Percentiles rank a stretch among this genome's conserved stretches.
phyloP scores from a whole-genome alignment of 2,888 invertebrate species.

The Macrophya alboannulata region DNA sequence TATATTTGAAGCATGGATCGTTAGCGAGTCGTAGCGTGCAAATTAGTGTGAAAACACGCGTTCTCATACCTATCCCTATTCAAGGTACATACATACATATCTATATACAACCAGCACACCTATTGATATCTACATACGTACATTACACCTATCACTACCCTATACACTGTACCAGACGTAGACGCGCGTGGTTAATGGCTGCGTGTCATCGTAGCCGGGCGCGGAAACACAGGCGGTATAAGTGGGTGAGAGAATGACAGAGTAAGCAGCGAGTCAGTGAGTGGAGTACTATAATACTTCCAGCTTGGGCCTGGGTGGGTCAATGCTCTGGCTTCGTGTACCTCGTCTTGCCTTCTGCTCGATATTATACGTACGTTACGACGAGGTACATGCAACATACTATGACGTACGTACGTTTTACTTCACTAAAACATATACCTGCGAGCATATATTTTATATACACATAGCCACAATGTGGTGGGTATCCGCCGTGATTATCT shows the following conservation, averaged over 20 bases:
- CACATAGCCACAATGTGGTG: background rate
- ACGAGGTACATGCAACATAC: background rate
- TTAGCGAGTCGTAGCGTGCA: conserved; percentile 51
- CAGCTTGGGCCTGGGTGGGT: conserved; percentile 52
- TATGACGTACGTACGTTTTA: conserved; percentile 4
- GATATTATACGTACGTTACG: background rate
- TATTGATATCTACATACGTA: conserved; percentile 17
- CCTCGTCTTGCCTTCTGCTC: conserved; percentile 45
- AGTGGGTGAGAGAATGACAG: conserved; percentile 55
- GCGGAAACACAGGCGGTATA: conserved; percentile 48
- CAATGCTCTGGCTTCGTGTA: conserved; percentile 44
- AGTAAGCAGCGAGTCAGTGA: conserved; percentile 40
- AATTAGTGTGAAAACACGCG: conserved; percentile 54
- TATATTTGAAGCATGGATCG: conserved; percentile 45
- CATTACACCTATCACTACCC: background rate
- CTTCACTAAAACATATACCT: background rate
- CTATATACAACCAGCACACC: background rate
- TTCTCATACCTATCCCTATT: conserved; percentile 4
- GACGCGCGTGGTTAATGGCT: conserved; percentile 40
- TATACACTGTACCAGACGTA: background rate
- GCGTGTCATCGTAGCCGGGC: conserved; percentile 52
- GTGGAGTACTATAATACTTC: conserved; percentile 50
- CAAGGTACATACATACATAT: background rate
- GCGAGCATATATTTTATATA: background rate
- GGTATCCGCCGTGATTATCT: conserved; percentile 16